phyloP scores from a whole-genome alignment of 2,113 vertebrate genomes.

The Panurus biarmicus region DNA sequence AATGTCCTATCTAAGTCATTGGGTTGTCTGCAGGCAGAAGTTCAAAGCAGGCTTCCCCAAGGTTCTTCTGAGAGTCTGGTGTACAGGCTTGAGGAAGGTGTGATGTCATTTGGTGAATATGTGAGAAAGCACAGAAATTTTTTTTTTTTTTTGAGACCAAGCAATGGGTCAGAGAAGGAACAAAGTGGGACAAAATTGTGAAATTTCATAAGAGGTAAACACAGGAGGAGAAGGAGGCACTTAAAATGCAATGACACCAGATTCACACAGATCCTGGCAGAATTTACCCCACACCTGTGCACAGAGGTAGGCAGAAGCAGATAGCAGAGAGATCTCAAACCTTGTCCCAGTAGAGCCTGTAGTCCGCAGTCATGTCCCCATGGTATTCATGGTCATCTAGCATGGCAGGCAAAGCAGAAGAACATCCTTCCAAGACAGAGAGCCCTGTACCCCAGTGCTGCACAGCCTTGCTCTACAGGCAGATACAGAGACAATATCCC shows the following conservation, averaged over 20 bases:
- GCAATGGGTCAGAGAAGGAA: not conserved
- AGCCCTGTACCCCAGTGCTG: not conserved
- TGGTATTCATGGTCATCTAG: not conserved
- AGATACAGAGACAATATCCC: not conserved
- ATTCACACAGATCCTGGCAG: not conserved
- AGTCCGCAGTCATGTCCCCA: not conserved
- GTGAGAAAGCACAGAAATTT: not conserved
- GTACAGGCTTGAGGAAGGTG: not conserved
- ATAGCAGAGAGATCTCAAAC: not conserved
- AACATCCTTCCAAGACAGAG: not conserved
- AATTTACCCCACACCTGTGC: not conserved
- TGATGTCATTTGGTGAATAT: not conserved
- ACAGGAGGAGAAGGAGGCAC: not conserved
- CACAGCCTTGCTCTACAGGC: not conserved
- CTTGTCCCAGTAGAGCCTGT: not conserved
- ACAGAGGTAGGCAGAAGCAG: not conserved
- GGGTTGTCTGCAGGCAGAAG: not conserved
- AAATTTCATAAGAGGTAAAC: not conserved
- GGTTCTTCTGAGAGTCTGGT: not conserved
- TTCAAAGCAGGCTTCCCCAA: not conserved
- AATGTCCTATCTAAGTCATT: not conserved
- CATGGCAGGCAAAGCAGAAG: not conserved
- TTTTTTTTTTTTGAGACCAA: not conserved
- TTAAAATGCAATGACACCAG: not conserved
- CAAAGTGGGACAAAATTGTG: not conserved